A percentile compares a stretch with the other conserved stretches of the same genome.
Conservation (phyloP, 2,888 invertebrate species). For the Ormyrus pomaceus region DNA sequence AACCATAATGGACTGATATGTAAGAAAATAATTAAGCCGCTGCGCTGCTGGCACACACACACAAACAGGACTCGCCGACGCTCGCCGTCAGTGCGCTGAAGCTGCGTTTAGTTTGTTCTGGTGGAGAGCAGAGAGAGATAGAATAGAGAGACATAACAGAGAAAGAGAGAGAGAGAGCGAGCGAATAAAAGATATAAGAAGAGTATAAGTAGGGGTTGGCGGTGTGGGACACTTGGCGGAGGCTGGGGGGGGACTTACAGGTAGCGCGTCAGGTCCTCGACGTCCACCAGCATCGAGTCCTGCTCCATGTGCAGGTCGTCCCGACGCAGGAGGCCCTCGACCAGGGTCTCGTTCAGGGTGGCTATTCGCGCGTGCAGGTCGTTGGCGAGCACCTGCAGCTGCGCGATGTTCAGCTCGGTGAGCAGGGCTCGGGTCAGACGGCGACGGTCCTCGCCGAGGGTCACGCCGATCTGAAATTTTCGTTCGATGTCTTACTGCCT, state of each 20-base stretch:
- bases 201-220: not conserved
- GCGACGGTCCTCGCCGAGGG: slow-evolving; percentile 88
- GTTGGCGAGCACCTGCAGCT: slow-evolving; percentile 95
- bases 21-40: too few relatives aligned
- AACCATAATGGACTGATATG: too few relatives aligned
- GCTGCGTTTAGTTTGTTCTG: not conserved
- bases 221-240: not conserved
- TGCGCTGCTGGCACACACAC: too few relatives aligned
- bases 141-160: too few relatives aligned
- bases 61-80: too few relatives aligned
- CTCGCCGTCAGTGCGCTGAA: slow-evolving; percentile 11
- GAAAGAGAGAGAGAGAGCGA: too few relatives aligned
- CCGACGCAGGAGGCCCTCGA: slow-evolving; percentile 91
- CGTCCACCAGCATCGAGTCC: slow-evolving; percentile 97
- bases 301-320: slow-evolving; percentile 99
- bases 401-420: slow-evolving; percentile 95
- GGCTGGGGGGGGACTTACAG: slow-evolving; percentile 80
- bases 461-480: slow-evolving; percentile 82
- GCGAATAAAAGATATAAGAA: too few relatives aligned
- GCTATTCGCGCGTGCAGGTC: slow-evolving; percentile 96
- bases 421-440: slow-evolving; percentile 90
- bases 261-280: slow-evolving; percentile 95
- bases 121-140: not conserved
- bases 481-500: not conserved
- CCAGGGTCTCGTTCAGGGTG: slow-evolving; percentile 92